phyloP scores from a whole-genome alignment of 92 coral and sea anemone species.

The Chrysogorgia sp. region DNA sequence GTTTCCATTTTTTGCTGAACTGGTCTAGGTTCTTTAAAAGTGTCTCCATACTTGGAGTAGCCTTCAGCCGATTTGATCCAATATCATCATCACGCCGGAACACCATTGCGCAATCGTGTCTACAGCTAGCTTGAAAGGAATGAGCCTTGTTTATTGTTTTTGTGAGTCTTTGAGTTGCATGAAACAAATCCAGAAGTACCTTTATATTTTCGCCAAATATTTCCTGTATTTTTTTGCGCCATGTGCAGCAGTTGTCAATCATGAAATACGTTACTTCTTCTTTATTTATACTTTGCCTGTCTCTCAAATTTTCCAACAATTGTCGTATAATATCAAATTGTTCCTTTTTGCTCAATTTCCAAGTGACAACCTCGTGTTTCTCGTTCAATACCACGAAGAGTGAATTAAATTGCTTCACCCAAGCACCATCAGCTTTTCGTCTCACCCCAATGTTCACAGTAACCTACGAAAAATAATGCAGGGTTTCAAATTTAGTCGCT shows the following conservation, averaged over 20 bases:
- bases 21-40: conserved; percentile 36
- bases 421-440: conserved; percentile 32
- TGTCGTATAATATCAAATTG: conserved; percentile 52
- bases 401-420: conserved; percentile 58
- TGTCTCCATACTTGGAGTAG: conserved; percentile 44
- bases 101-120: conserved; percentile 38
- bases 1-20: conserved; percentile 53
- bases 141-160: conserved; percentile 48
- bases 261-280: conserved; percentile 32
- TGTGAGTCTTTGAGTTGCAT: conserved; percentile 62
- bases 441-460: conserved; percentile 44
- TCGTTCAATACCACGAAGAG: conserved; percentile 58
- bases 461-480: conserved; percentile 31
- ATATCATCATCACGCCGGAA: conserved; percentile 54
- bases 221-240: conserved; percentile 4
- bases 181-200: conserved; percentile 43
- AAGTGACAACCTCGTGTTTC: conserved; percentile 50
- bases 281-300: conserved; percentile 22
- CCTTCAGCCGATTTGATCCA: conserved; percentile 30
- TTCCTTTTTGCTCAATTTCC: conserved; percentile 59
- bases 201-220: conserved; percentile 23
- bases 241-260: conserved; percentile 39
- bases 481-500: not conserved
- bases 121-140: conserved; percentile 44
- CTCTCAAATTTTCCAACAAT: conserved; percentile 36